These are phyloP conservation scores for Hormiphora californensis DNA, from an alignment of 37 sponge, comb jelly and placozoan genomes.

Conservation along the genomic window DNA sequence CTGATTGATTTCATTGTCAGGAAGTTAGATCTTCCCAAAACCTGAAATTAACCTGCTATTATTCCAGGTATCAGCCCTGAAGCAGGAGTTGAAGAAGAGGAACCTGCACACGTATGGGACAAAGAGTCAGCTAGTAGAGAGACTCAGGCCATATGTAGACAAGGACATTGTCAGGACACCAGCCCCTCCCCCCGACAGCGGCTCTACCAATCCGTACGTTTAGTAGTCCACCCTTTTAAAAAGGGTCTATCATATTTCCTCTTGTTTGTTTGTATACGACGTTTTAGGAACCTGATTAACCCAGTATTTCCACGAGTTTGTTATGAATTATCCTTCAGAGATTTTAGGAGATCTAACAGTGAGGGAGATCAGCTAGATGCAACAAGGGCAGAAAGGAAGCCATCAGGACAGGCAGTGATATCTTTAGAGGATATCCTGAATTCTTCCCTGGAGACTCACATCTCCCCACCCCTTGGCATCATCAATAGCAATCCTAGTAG, in stretches of 20 bases:
- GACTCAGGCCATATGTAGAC: conserved; percentile 16
- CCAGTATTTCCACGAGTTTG: too few relatives aligned
- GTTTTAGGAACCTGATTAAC: too few relatives aligned
- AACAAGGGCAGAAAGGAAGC: background rate
- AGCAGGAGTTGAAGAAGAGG: conserved; percentile 29
- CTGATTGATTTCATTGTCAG: too few relatives aligned
- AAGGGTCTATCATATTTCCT: too few relatives aligned
- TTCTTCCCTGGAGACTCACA: background rate
- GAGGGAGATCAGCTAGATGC: conserved; percentile 5
- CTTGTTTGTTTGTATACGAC: too few relatives aligned
- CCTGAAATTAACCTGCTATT: background rate
- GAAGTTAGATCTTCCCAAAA: too few relatives aligned
- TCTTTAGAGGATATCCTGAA: background rate
- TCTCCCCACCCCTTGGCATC: background rate
- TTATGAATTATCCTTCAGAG: too few relatives aligned
- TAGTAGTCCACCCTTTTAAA: too few relatives aligned
- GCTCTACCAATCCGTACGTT: too few relatives aligned
- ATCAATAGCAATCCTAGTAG: conserved; percentile 25
- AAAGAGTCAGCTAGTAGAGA: conserved; percentile 18
- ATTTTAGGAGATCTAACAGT: too few relatives aligned
- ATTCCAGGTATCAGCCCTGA: conserved; percentile 26
- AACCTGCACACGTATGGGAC: conserved; percentile 21
- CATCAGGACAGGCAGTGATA: background rate
- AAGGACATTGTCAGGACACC: too few relatives aligned
- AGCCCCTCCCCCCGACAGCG: too few relatives aligned